Evolutionary conservation across 1,140 invertebrate genomes (phyloP).

Genomic region (Hycleus phaleratus): DNA sequence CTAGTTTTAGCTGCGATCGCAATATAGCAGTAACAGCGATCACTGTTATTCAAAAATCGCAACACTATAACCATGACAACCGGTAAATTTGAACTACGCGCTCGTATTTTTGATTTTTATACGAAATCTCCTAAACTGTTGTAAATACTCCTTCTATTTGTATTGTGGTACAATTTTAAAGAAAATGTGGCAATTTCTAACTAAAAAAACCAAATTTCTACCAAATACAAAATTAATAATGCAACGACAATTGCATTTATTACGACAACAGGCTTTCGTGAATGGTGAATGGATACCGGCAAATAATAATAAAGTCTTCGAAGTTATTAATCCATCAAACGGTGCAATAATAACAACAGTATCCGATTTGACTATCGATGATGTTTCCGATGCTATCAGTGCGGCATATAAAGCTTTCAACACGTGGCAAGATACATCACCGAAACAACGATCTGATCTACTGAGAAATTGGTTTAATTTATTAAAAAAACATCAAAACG

Average conservation of each 20-base stretch:
- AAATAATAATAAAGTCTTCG: conserved; percentile 57
- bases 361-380: conserved; percentile 74
- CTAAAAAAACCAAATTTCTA: not conserved
- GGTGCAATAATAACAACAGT: conserved; percentile 64
- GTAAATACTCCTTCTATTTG: too few species aligned
- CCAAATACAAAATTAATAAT: not conserved
- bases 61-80: too few species aligned
- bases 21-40: too few species aligned
- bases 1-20: too few species aligned
- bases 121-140: too few species aligned
- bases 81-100: too few species aligned
- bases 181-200: not conserved
- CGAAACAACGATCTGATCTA: conserved; percentile 64
- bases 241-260: conserved; percentile 43
- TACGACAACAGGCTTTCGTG: conserved; percentile 59
- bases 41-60: too few species aligned
- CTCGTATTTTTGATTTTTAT: too few species aligned
- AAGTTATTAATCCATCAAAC: conserved; percentile 68
- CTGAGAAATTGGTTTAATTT: conserved; percentile 74
- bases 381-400: conserved; percentile 67
- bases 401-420: conserved; percentile 69
- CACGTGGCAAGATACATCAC: conserved; percentile 68
- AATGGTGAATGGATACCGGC: conserved; percentile 78
- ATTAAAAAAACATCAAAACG: conserved; percentile 63
- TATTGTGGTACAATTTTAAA: too few species aligned